Evolutionary conservation across 2,797 vertebrate genomes (phyloP), one percentile per base, ranked within the genome.

Genomic region (Eurystomus glaucurus): DNA sequence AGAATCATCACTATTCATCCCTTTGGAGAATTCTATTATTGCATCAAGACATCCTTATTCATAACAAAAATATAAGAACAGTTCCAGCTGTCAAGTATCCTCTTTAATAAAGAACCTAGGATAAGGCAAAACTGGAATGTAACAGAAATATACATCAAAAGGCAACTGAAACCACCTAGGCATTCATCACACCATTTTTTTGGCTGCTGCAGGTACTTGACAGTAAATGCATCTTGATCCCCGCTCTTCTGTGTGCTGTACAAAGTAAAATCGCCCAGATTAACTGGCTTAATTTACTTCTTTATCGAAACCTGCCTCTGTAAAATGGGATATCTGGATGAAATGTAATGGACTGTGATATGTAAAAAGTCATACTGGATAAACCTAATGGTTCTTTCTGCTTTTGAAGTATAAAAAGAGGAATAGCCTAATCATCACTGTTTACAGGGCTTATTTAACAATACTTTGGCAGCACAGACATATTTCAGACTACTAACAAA

Each of bases 281-380:
- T 85, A 85, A 87, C 62, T 85, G 43, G 26, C 8, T 87, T 89
- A 62, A 92, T 91, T 75, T 79, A 69, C 70, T 92, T 87, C 54
- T 51, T 90, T 84, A 82, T 54, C 65, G 21, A 65, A 66, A 51
- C 35, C 54, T 79, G 41, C 39, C 10, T 78, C 37, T 76, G 12
- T 48, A 79, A 92, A 21, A 78, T 45, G 11, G 54, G 37, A n/a
- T 25, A 50, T 51, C 37, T 1, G 5, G 45, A 75, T 60, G 45
- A 91, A 92, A 86, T 8, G 23, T 55, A 91, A 80, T 70, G 71
- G 61, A 16, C 85, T 70, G 68, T 81, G 69, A n/a, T 50, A 74
- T 22, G 37, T 37, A 37, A 65, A 81, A 86, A 52, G 41, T 13
- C 48, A 60, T 8, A 10, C 1, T 31, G 45, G 28, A 75, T 55